A percentile compares a stretch with the other conserved stretches of the same genome.
phyloP scores from a whole-genome alignment of 2,113 vertebrate genomes.

The Symphodus melops region DNA sequence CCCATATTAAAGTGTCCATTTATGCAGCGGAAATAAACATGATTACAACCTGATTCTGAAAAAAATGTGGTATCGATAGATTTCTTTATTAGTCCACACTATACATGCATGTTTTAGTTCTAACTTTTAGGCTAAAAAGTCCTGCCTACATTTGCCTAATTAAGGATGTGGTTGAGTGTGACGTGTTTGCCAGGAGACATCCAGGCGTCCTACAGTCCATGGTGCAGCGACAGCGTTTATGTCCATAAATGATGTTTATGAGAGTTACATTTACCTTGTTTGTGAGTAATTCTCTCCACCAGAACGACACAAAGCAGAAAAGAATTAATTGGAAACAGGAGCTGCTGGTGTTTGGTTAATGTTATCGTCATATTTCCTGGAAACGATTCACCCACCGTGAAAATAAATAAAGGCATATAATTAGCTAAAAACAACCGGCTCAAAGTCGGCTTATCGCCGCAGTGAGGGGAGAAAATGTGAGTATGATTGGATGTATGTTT shows the following conservation, averaged over 20 bases:
- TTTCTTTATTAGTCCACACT: too few relatives aligned
- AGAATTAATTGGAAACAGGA: conserved; percentile 26
- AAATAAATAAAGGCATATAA: conserved; percentile 51
- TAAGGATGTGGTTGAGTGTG: too few relatives aligned
- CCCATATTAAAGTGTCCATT: too few relatives aligned
- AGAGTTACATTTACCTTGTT: not conserved
- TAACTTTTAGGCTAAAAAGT: too few relatives aligned
- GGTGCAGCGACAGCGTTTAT: not conserved
- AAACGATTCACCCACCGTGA: conserved; percentile 28
- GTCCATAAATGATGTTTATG: not conserved
- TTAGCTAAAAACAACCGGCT: conserved; percentile 46
- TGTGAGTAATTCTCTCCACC: not conserved
- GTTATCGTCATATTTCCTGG: conserved; percentile 38
- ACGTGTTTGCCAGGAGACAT: too few relatives aligned
- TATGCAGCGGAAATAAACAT: too few relatives aligned
- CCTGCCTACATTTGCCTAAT: too few relatives aligned
- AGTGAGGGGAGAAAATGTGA: conserved; percentile 20
- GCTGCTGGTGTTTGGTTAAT: conserved; percentile 45
- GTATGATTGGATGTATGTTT: conserved; percentile 31
- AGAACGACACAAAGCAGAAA: conserved; percentile 1
- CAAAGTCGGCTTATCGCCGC: conserved; percentile 23
- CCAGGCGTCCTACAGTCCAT: too few relatives aligned
- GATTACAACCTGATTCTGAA: too few relatives aligned
- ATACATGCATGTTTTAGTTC: too few relatives aligned
- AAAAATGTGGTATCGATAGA: too few relatives aligned